phyloP scores from a whole-genome alignment of 2,113 vertebrate genomes.

The Boleophthalmus pectinirostris region DNA sequence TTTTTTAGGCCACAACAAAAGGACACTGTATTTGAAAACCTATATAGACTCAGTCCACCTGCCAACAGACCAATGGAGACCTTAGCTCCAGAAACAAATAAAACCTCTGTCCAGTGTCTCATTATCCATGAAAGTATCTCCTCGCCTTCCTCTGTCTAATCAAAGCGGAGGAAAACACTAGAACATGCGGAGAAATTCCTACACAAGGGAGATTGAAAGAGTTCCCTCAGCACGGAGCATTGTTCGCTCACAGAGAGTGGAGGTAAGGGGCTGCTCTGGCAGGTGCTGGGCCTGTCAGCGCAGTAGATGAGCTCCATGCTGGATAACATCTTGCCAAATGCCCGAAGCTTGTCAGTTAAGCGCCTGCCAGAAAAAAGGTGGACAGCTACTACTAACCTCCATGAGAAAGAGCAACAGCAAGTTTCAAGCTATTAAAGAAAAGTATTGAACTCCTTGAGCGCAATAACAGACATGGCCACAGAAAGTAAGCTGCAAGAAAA shows the following conservation, averaged over 20 bases:
- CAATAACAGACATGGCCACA: conserved; percentile 28
- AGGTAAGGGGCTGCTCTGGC: conserved; percentile 75
- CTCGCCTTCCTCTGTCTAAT: conserved; percentile 63
- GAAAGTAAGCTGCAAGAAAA: neutral
- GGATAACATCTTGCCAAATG: conserved; percentile 75
- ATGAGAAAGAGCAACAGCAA: conserved; percentile 63
- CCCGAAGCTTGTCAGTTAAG: conserved; percentile 78
- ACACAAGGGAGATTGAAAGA: conserved; percentile 66
- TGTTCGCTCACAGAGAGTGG: conserved; percentile 71
- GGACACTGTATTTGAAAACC: conserved; percentile 22
- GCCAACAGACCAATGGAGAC: conserved; percentile 71
- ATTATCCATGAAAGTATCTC: conserved; percentile 76
- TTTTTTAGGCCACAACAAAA: conserved; percentile 41
- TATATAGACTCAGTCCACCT: conserved; percentile 41
- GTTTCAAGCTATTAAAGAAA: conserved; percentile 48
- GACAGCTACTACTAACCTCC: conserved; percentile 77
- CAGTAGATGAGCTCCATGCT: conserved; percentile 70
- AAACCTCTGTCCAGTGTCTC: conserved; percentile 73
- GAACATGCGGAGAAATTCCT: conserved; percentile 65
- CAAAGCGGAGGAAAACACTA: conserved; percentile 68
- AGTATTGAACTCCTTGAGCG: conserved; percentile 47
- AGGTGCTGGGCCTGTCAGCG: conserved; percentile 79
- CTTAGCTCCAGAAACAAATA: conserved; percentile 71
- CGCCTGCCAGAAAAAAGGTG: conserved; percentile 64
- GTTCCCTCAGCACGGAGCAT: conserved; percentile 67